Conservation (phyloP, 1,140 invertebrate species). For the Panagrolaimus sp. region DNA sequence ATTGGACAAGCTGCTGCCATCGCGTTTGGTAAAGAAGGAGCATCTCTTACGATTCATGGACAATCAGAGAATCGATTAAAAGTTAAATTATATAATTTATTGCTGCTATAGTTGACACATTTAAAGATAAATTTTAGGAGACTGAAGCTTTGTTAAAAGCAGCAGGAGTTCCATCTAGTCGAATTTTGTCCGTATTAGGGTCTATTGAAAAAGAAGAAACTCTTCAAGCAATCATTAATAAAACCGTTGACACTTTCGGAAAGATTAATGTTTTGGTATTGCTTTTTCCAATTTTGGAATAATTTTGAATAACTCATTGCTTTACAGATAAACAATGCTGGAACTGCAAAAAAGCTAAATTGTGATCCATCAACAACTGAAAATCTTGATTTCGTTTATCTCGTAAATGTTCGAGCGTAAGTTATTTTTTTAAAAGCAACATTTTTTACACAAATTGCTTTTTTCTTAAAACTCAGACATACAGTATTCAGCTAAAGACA, state of each 20-base stretch:
- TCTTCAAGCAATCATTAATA: background rate
- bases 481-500: no score
- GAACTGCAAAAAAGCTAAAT: background rate
- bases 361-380: background rate
- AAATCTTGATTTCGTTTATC: background rate
- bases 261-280: background rate
- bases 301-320: no score
- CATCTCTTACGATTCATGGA: background rate
- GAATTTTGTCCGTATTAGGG: background rate
- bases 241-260: background rate
- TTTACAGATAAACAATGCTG: background rate
- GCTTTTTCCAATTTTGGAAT: no score
- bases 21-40: background rate
- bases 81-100: no score
- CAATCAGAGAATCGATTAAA: no score
- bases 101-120: background rate
- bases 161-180: background rate
- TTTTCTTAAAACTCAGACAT: no score
- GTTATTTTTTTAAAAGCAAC: no score
- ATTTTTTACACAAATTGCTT: no score
- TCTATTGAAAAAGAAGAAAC: background rate
- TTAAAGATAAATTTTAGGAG: background rate
- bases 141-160: background rate
- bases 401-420: background rate
- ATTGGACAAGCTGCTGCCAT: background rate